Evolutionary conservation across 2,888 invertebrate genomes (phyloP), one percentile per base, ranked within the genome.

Genomic region (Nymphalis polychloros): DNA sequence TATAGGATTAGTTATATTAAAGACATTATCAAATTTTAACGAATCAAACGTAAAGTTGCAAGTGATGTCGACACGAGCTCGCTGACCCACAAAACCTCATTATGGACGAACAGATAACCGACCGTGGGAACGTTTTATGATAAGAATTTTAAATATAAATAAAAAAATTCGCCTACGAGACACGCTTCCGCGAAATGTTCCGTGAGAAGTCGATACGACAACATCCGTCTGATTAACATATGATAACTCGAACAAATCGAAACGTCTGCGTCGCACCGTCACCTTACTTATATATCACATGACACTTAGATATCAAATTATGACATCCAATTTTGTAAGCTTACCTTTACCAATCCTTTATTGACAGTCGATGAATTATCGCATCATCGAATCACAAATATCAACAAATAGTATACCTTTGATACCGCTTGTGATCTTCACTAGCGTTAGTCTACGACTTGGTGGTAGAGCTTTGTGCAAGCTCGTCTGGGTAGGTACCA

Each of bases 61-160:
- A 41, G 41, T 61, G 63, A 64, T 59, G 48, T 48, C 47, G 47
- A 52, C 67, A 47, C 64, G 35, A 52, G 61, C 60, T 48, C 53
- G 66, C 67, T 70, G 69, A 70, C 68, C 68, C 63, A 66, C 60
- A 66, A 69, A 68, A 69, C 57, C 50, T 64, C 57, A 68, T 66
- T 63, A 64, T 46, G 60, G 52, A 72, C 66, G 47, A 46, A 70
- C 61, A 72, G 86, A 87, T 87, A 86, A 74, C 71, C 59, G 71
- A 87, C 85, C 89, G 89, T 89, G 89, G 88, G 89, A 89, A 89
- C 81, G 80, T 61, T 72, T 62, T 63, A 72, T 75, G 79, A 80
- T 81, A 81, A 78, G 71, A 73, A 74, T 66, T 70, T 73, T 59
- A 73, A 67, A 73, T 75, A 73, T 68, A 71, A 71, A 75, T 23